These are phyloP conservation scores for Tragulus kanchil DNA, from an alignment of 2,113 vertebrate species.

Conservation along the genomic window DNA sequence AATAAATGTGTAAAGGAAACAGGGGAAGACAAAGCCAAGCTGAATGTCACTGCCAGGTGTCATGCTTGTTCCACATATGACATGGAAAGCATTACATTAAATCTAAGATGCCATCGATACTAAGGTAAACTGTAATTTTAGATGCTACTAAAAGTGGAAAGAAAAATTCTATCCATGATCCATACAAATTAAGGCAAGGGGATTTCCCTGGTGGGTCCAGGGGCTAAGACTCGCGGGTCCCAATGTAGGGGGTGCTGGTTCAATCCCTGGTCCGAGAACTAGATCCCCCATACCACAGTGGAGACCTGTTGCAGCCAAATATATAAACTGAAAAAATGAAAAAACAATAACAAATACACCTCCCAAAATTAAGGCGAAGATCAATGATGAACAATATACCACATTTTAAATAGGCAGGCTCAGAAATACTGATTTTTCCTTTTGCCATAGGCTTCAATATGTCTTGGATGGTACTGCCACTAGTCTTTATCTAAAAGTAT, in stretches of 20 bases:
- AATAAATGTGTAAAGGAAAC: not conserved
- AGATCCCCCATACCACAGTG: not conserved
- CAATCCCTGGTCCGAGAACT: not conserved
- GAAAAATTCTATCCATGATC: not conserved
- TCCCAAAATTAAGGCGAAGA: slow-evolving; percentile 41
- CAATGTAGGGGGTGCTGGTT: not conserved
- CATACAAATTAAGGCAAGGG: slow-evolving; percentile 28
- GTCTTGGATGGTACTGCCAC: not conserved
- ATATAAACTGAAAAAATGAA: not conserved
- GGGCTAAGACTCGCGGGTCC: not conserved
- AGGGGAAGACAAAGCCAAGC: not conserved
- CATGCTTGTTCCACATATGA: not conserved
- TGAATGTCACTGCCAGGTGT: slow-evolving; percentile 28
- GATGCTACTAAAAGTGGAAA: slow-evolving; percentile 20
- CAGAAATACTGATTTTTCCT: slow-evolving; percentile 6
- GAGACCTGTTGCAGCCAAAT: not conserved
- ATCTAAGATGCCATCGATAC: not conserved
- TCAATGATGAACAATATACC: not conserved
- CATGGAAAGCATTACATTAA: not conserved
- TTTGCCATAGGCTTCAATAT: not conserved
- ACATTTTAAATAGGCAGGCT: slow-evolving; percentile 12
- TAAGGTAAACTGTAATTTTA: slow-evolving; percentile 43
- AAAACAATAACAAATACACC: not conserved
- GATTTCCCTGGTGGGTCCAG: not conserved
- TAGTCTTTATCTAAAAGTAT: slow-evolving; percentile 16